Base-by-base conservation (phyloP, 2,888 invertebrate genomes). In the Notodonta dromedarius region DNA sequence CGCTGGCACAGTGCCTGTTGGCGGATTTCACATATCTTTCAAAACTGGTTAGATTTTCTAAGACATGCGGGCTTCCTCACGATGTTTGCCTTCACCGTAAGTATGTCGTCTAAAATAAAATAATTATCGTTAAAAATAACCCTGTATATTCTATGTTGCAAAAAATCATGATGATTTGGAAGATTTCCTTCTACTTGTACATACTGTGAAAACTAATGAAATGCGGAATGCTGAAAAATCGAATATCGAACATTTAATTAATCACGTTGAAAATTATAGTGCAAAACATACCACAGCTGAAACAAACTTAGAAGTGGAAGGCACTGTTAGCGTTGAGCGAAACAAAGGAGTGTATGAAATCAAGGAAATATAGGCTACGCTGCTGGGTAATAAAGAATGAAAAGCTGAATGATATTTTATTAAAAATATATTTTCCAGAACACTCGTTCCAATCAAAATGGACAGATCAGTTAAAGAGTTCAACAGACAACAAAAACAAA, bases 401-500 rank as follows among this genome's bases (percentile, higher is more conserved):
- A 93, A 93, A 91, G 91, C 91, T 81, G 74, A 83, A 87, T 85
- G 87, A 83, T 83, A 84, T 89, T 90, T 89, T 86, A 83, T 77
- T 85, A 88, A 91, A 82, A 91, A 90, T 93, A 92, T 92, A 92
- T 92, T 91, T 91, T 84, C 80, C 76, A 88, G 86, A 88, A 89
- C 85, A 87, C 73, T 87, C 74, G 82, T 85, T 88, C 87, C 86
- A 89, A 87, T 88, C 69, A 85, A 87, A 87, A 91, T 89, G 91
- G 91, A 93, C 90, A 91, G 88, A 87, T 87, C 69, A 84, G 78
- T 87, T 87, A 80, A 86, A 84, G 85, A 86, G 84, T 87, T 87
- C 80, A 86, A 84, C 85, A 86, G 84, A 79, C 76, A 85, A 86
- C 80, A 80, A 84, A 82, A 83, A 78, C 73, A 78, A 80, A 74